Evolutionary conservation across 2,888 invertebrate species (phyloP).

Genomic region (Rhyacophila evoluta): DNA sequence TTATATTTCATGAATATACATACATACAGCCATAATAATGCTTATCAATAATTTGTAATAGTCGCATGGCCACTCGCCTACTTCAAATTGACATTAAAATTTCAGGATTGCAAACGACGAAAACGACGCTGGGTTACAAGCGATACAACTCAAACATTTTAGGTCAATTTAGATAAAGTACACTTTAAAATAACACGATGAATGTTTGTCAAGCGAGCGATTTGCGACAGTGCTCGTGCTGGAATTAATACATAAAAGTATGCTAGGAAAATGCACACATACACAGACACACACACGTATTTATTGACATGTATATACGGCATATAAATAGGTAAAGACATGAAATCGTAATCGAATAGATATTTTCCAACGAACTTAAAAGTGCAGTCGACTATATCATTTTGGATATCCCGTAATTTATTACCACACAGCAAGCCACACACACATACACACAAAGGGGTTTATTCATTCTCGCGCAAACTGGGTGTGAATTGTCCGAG

Average conservation of each 20-base stretch:
- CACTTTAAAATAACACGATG: neutral
- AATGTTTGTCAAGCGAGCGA: neutral
- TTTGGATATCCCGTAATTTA: constrained; percentile 57
- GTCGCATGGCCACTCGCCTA: constrained; percentile 1
- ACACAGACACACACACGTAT: neutral
- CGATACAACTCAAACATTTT: neutral
- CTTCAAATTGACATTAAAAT: neutral
- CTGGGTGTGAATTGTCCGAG: constrained; percentile 49
- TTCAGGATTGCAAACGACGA: neutral
- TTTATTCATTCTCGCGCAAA: constrained; percentile 22
- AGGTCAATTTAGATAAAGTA: neutral
- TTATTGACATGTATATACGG: constrained; percentile 4
- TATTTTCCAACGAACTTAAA: neutral
- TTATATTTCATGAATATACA: neutral
- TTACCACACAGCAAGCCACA: constrained; percentile 59
- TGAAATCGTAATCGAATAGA: neutral
- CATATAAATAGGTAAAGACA: neutral
- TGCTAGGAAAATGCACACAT: neutral
- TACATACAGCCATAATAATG: neutral
- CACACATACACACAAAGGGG: constrained; percentile 61
- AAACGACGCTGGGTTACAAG: neutral
- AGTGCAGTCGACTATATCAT: neutral
- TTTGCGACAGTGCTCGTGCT: neutral
- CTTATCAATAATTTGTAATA: constrained; percentile 1
- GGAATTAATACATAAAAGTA: neutral